Evolutionary conservation across 2,888 invertebrate species (phyloP), one percentile per base, ranked within the genome.

Genomic region (Drosophila maculinotata): DNA sequence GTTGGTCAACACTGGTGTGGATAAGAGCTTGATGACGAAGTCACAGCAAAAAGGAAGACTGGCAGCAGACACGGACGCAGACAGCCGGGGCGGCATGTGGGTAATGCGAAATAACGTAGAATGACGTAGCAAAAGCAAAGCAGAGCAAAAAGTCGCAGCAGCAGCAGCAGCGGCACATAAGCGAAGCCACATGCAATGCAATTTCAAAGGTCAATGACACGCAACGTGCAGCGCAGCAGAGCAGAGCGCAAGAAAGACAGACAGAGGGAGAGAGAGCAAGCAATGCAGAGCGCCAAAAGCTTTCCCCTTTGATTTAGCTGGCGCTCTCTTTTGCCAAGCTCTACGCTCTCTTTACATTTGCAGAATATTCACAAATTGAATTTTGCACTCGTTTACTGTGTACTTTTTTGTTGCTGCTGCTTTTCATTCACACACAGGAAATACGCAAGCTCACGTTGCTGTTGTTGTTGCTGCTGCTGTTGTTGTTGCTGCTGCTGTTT

Each of bases 201-300:
- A 76, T 76, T 85, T 75, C 86, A 87, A 85, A 83, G 85, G 87
- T 85, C 88, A 88, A 85, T 82, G 81, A 76, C 89, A 77, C 80
- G 62, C 79, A 68, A 63, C 76, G 53, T 73, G 76, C 80, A 76
- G 76, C 64, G 44, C 49, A 59, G 45, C 71, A 58, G 26, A 68
- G 58, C 30, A 48, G 36, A 66, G 49, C 52, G 23, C 26, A 35
- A 44, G 36, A 33, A 4, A 54, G 31, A 41, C 28, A 56, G 39
- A 52, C 26, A 57, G 60, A 69, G 69, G 54, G 62, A 59, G 23
- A 42, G 73, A 64, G 69, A 66, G 71, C 58, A 14, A 59, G n/a
- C n/a, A n/a, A n/a, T n/a, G n/a, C n/a, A n/a, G 52, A 68, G 63
- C 51, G 39, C 26, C 33, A 36, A 17, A 54, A 67, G 51, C 63